Evolutionary conservation across 2,888 invertebrate genomes (phyloP).

Genomic region (Cantharis nigra): DNA sequence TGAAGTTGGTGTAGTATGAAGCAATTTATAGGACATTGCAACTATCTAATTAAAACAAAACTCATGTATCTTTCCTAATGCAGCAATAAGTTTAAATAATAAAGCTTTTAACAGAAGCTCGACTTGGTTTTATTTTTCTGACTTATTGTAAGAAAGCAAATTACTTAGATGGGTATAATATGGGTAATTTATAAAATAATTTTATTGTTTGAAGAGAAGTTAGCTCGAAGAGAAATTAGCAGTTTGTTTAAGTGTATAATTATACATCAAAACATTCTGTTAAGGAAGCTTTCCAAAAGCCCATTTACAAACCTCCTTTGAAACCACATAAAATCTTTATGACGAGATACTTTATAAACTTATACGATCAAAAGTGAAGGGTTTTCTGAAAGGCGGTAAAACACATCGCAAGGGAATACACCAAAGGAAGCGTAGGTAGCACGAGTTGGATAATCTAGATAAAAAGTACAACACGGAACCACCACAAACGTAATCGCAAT

Average conservation of each 20-base stretch:
- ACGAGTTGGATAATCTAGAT: slow-evolving; percentile 18
- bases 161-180: not conserved
- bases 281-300: not conserved
- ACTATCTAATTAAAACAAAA: slow-evolving; percentile 1
- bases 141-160: not conserved
- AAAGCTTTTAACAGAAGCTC: not conserved
- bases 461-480: slow-evolving; percentile 13
- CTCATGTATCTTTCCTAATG: not conserved
- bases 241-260: slow-evolving; percentile 3
- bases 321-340: slow-evolving; percentile 16
- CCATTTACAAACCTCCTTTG: slow-evolving; percentile 10
- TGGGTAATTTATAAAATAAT: not conserved
- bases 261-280: not conserved
- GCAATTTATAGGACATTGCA: slow-evolving; percentile 1
- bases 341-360: slow-evolving; percentile 16
- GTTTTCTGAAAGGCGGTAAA: slow-evolving; percentile 11
- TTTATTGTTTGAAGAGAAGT: not conserved
- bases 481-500: slow-evolving; percentile 6
- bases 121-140: not conserved
- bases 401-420: slow-evolving; percentile 12
- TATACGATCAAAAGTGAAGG: slow-evolving; percentile 18
- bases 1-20: not conserved
- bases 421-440: slow-evolving; percentile 6
- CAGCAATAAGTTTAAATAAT: not conserved
- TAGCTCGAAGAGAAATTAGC: not conserved